A percentile compares a stretch with the other conserved stretches of the same genome.
Evolutionary conservation across 2,113 vertebrate species (phyloP).

Genomic region (Oreochromis aureus): DNA sequence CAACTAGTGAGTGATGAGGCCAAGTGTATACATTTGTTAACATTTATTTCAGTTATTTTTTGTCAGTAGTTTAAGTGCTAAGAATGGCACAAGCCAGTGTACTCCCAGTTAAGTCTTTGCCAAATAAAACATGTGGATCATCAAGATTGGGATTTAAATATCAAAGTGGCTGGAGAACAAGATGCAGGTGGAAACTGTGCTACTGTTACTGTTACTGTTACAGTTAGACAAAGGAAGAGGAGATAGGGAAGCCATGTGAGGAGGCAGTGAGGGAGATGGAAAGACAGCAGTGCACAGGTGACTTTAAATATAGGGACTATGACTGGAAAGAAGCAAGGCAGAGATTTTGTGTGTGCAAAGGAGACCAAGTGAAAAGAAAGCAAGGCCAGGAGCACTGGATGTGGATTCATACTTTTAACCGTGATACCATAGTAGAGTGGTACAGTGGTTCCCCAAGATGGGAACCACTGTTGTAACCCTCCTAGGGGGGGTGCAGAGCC

Average conservation of each 20-base stretch:
- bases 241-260: neutral
- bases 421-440: neutral
- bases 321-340: neutral
- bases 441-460: too few relatives aligned
- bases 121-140: neutral
- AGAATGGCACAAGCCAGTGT: neutral
- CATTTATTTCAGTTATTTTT: neutral
- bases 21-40: neutral
- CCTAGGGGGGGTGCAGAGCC: neutral
- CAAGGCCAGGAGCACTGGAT: neutral
- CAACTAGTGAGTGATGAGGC: neutral
- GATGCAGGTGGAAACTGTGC: neutral
- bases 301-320: neutral
- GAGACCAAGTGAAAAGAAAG: neutral
- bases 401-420: neutral
- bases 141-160: neutral
- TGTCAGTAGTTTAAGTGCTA: neutral
- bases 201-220: neutral
- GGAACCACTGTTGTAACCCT: neutral
- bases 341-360: neutral
- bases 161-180: neutral
- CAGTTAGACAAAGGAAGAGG: neutral
- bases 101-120: neutral
- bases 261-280: neutral
- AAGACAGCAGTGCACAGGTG: neutral